phyloP scores from a whole-genome alignment of 2,113 vertebrate genomes.

The Nothocercus julius region DNA sequence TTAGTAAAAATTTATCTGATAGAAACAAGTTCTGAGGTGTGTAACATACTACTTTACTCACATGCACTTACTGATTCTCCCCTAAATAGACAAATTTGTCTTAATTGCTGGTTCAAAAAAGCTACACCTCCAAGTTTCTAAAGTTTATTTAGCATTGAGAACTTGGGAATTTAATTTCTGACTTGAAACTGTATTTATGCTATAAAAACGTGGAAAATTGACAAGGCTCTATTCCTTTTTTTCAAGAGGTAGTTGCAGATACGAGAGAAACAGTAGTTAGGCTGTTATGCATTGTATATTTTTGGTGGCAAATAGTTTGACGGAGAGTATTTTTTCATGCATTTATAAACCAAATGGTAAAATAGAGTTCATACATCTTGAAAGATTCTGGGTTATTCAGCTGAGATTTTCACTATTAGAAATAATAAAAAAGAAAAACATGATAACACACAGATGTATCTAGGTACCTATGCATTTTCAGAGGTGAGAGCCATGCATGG shows the following conservation, averaged over 20 bases:
- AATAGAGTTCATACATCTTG: neutral
- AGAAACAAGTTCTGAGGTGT: constrained; percentile 2
- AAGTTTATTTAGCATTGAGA: neutral
- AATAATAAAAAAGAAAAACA: neutral
- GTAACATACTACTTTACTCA: neutral
- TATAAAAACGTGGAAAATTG: constrained; percentile 2
- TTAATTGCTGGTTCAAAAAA: neutral
- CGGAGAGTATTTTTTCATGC: neutral
- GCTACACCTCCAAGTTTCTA: neutral
- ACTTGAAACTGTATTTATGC: constrained; percentile 21
- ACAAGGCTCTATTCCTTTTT: neutral
- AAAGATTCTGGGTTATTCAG: neutral
- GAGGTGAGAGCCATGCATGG: neutral
- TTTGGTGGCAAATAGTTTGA: neutral
- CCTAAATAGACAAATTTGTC: neutral
- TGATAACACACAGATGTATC: no score
- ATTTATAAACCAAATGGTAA: neutral
- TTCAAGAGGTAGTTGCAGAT: neutral
- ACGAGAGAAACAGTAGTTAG: neutral
- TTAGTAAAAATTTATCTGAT: neutral
- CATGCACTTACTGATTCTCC: neutral
- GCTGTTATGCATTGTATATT: neutral
- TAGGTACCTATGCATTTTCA: neutral
- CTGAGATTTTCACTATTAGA: neutral
- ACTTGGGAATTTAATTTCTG: constrained; percentile 18